A percentile compares a stretch with the other conserved stretches of the same genome.
phyloP scores from a whole-genome alignment of 2,888 invertebrate genomes.

The Zhuqinia jingwanae region DNA sequence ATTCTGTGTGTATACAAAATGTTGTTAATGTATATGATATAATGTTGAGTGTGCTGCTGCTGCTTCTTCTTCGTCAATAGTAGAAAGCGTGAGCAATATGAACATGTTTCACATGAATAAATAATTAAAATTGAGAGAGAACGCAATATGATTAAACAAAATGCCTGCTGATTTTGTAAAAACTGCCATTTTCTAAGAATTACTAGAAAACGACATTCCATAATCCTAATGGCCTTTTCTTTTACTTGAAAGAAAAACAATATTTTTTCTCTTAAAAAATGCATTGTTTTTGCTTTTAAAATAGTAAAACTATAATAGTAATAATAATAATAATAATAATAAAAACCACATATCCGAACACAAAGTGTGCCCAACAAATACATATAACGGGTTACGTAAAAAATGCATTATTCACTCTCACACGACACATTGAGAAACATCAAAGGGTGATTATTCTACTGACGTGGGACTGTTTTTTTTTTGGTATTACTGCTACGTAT shows the following conservation, averaged over 20 bases:
- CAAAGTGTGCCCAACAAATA: constrained; percentile 46
- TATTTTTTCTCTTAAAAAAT: too few species aligned
- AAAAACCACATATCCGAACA: constrained; percentile 18
- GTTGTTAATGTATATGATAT: background rate
- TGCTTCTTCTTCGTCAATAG: too few species aligned
- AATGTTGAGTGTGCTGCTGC: background rate
- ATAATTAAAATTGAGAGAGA: background rate
- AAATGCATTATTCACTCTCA: background rate
- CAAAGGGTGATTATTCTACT: constrained; percentile 45
- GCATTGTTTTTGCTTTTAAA: constrained; percentile 17
- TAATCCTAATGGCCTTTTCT: constrained; percentile 19
- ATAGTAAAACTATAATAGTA: constrained; percentile 10
- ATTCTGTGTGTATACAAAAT: background rate
- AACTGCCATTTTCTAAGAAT: constrained; percentile 33
- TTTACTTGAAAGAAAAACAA: background rate
- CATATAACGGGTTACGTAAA: constrained; percentile 57
- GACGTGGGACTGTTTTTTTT: background rate
- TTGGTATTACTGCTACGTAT: constrained; percentile 1
- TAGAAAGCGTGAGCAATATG: background rate
- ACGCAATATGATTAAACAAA: background rate
- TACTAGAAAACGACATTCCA: constrained; percentile 11
- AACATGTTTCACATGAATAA: background rate
- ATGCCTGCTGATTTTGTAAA: constrained; percentile 16
- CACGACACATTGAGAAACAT: constrained; percentile 42
- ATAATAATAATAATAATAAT: too few species aligned